Evolutionary conservation across 2,797 vertebrate genomes (phyloP), one percentile per base, ranked within the genome.

Genomic region (Micropoecilia bifurca): DNA sequence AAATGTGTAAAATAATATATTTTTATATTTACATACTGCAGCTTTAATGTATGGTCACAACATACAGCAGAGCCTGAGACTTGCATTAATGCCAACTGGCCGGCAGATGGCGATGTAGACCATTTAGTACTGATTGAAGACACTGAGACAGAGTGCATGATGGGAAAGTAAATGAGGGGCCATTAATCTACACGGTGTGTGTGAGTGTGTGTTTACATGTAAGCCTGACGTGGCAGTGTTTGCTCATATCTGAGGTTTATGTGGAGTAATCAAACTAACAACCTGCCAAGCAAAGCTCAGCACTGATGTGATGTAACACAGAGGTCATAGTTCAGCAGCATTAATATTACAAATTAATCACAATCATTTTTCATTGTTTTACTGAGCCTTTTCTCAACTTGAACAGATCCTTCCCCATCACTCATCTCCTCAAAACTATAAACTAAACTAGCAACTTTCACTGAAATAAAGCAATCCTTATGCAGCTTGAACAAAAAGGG

Each of bases 261-360:
- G 83, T 79, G 69, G 20, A 83, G 79, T 88, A 90, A 93, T 93
- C 90, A 93, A 82, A 86, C 85, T 90, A 91, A 93, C 84, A 66
- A 85, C 79, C 75, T 22, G 66, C 68, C 55, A 71, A 57, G 73
- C 73, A 68, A 77, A 73, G 78, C 83, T 83, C 73, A 81, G 72
- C 57, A 30, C 69, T 83, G 77, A 89, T 87, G 87, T 75, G 83
- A 89, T 80, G 85, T 68, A 82, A 33, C 66, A 48, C 10, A 30
- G 55, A 85, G 83, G 78, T 92, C 88, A 84, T 6, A 84, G 89
- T 81, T 89, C 83, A 73, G 73, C 72, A 53, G 66, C 76, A 30
- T 77, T 43, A 79, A 71, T 53, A 45, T 78, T 25, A 73, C 43
- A 68, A 20, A 46, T 71, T 45, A 28, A 66, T 77, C 22, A 45